Base-by-base conservation (phyloP, 2,113 vertebrate genomes). In the Pelecanoides urinatrix region DNA sequence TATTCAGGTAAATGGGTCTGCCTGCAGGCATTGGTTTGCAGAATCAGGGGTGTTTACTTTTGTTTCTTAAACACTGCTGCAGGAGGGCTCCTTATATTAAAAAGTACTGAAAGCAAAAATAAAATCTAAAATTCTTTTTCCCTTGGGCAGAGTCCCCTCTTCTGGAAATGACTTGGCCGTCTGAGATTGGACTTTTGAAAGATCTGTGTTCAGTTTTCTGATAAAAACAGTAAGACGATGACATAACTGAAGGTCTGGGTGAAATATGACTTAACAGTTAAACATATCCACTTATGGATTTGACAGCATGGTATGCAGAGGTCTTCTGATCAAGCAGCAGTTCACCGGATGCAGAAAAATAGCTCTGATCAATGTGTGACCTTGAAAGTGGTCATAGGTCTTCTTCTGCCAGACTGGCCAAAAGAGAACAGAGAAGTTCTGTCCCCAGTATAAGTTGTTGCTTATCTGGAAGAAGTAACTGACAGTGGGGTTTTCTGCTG, bases 341-440 rank as follows among this genome's bases (percentile, higher is more conserved):
- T 92, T 95, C 29, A 17, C 84, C 66, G 6, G 97, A 95, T 96
- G 42, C 62, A 88, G 94, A 83, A 88, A 92, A 95, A 90, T 73
- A 90, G 87, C 89, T 71, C 79, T 72, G 71, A 83, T 94, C 49
- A 59, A 14, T 26, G 45, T 34, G 50, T 97, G 96, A 97, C 97
- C 96, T 93, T 95, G 67, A 32, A 87, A 94, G 63, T 80, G 75
- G 59, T 82, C 71, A 67, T 27, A 53, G 47, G 55, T 52, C 81
- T 89, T 87, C 70, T 55, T 56, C 90, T 90, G 75, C 59, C 45
- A 9, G 18, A 29, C 18, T 5, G 84, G 34, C n/a, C 0, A 0
- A 56, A 70, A 81, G 78, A 73, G 86, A 93, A 96, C 94, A 96
- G 95, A 92, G 80, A 72, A 75, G 81, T 96, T 94, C 62, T 96